A percentile compares a stretch with the other conserved stretches of the same genome.
These are phyloP conservation scores for Phragmatobia fuliginosa DNA, from an alignment of 2,888 invertebrate genomes.

Conservation along the genomic window DNA sequence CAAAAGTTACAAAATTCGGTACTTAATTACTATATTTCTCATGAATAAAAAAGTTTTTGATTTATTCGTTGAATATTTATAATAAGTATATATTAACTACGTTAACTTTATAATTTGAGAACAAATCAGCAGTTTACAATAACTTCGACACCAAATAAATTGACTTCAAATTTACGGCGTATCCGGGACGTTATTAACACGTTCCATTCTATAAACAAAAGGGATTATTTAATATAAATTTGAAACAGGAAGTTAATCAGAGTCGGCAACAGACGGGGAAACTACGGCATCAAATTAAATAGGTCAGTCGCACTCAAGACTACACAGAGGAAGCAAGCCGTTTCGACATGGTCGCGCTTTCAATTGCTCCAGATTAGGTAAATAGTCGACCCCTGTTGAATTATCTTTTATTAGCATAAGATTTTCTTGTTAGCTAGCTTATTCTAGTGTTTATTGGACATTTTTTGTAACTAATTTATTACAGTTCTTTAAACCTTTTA, in stretches of 20 bases:
- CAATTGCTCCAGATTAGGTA: constrained; percentile 78
- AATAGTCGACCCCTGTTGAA: constrained; percentile 67
- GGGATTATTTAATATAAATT: constrained; percentile 77
- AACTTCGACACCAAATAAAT: constrained; percentile 34
- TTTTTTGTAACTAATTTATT: constrained; percentile 9
- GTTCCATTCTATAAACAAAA: constrained; percentile 65
- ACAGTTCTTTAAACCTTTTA: constrained; percentile 5
- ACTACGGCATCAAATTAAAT: constrained; percentile 73
- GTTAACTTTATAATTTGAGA: constrained; percentile 14
- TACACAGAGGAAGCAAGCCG: constrained; percentile 35
- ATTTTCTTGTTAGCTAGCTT: constrained; percentile 41
- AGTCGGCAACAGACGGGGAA: constrained; percentile 68
- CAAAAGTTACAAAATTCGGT: not conserved
- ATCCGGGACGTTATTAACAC: constrained; percentile 49
- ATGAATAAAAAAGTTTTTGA: not conserved
- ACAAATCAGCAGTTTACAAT: constrained; percentile 32
- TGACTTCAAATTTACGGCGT: constrained; percentile 36
- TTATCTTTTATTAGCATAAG: constrained; percentile 65
- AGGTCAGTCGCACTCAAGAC: constrained; percentile 63
- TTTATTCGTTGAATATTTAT: not conserved
- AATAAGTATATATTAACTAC: not conserved
- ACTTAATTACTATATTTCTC: not conserved
- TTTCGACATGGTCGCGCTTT: constrained; percentile 62
- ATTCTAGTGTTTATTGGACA: constrained; percentile 32
- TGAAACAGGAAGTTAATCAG: constrained; percentile 82